Conservation (phyloP, 2,888 invertebrate species). For the Sminthurides aquaticus region DNA sequence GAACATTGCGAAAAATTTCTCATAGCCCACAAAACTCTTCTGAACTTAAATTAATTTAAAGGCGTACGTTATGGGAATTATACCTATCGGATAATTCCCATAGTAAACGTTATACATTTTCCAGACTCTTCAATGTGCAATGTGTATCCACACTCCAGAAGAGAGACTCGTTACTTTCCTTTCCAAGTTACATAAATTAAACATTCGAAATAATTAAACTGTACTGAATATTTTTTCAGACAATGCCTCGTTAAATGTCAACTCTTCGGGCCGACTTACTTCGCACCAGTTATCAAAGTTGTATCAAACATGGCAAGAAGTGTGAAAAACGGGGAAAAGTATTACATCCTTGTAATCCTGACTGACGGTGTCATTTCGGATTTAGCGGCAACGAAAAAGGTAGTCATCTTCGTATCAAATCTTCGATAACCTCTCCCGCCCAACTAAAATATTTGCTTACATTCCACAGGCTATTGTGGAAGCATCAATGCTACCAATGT, state of each 20-base stretch:
- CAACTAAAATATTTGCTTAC: no score
- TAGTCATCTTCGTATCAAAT: slow-evolving; percentile 29
- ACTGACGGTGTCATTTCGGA: slow-evolving; percentile 56
- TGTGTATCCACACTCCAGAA: no score
- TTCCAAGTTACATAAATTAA: neutral
- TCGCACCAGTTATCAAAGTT: neutral
- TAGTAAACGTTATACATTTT: no score
- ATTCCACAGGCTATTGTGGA: slow-evolving; percentile 48
- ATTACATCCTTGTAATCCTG: slow-evolving; percentile 53
- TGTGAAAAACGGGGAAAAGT: slow-evolving; percentile 48
- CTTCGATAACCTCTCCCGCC: neutral
- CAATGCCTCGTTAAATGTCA: neutral
- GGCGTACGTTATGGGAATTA: no score
- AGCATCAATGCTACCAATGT: slow-evolving; percentile 54
- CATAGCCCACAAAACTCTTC: no score
- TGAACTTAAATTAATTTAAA: no score
- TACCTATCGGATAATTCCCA: no score
- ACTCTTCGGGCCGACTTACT: slow-evolving; percentile 7
- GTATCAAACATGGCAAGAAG: slow-evolving; percentile 46
- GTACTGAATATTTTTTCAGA: neutral
- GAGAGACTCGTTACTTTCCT: no score
- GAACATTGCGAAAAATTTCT: no score
- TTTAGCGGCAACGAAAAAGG: slow-evolving; percentile 51
- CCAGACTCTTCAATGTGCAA: no score
- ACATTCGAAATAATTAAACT: no score